phyloP scores from a whole-genome alignment of 2,113 vertebrate species.

The Cyphomyrus discorhynchus region DNA sequence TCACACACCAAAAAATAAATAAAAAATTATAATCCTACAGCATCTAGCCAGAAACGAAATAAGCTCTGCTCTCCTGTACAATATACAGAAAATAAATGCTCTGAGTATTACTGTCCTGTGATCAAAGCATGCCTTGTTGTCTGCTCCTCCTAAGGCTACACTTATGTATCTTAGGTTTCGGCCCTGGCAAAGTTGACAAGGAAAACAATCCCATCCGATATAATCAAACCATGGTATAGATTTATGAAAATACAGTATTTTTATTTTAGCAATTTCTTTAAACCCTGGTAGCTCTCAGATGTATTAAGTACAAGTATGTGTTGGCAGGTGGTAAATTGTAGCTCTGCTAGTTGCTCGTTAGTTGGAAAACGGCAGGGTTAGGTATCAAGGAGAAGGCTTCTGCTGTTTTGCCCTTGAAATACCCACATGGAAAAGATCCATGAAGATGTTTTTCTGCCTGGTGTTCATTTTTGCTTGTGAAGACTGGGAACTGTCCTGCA shows the following conservation, averaged over 20 bases:
- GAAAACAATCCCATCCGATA: neutral
- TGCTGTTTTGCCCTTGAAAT: constrained; percentile 1
- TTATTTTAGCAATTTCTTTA: neutral
- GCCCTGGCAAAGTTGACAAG: neutral
- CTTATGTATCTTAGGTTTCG: neutral
- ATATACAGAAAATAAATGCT: neutral
- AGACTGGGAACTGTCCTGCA: neutral
- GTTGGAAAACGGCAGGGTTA: neutral
- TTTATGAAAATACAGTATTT: neutral
- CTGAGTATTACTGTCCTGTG: neutral
- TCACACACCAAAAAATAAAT: neutral
- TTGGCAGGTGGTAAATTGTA: neutral
- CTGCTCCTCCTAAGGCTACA: neutral
- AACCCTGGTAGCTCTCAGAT: neutral
- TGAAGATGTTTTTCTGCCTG: neutral
- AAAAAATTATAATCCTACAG: neutral
- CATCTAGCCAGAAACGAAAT: neutral
- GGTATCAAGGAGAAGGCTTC: neutral
- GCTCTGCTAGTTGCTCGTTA: neutral
- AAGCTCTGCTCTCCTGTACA: neutral
- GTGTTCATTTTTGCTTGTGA: neutral
- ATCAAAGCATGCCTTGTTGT: constrained; percentile 1
- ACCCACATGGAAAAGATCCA: neutral
- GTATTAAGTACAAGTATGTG: neutral
- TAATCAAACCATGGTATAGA: neutral